A percentile compares a stretch with the other conserved stretches of the same genome.
Conservation (phyloP, 1,140 invertebrate species). For the Leptopilina boulardi region DNA sequence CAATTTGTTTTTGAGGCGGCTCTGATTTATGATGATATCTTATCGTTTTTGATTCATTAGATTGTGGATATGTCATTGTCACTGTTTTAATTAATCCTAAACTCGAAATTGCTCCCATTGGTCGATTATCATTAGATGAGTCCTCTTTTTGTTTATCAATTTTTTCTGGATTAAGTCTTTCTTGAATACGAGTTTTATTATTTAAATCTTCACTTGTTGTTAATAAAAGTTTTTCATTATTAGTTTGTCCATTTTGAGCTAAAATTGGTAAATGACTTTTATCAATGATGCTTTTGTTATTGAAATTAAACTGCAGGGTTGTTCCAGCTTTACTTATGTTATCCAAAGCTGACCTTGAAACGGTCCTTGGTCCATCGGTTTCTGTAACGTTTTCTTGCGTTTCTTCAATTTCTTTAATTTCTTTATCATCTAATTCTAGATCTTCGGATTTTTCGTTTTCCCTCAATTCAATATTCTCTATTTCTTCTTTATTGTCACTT, state of each 20-base stretch:
- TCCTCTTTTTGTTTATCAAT: slow-evolving; percentile 45
- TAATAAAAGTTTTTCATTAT: neutral
- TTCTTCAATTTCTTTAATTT: slow-evolving; percentile 34
- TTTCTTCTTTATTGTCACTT: neutral
- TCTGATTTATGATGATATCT: slow-evolving; percentile 65
- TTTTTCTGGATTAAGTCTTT: slow-evolving; percentile 42
- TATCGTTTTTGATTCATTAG: slow-evolving; percentile 68
- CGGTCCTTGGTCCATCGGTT: slow-evolving; percentile 69
- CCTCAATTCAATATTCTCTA: neutral
- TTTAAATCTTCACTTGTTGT: neutral
- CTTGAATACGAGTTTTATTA: slow-evolving; percentile 44
- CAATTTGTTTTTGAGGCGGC: slow-evolving; percentile 77
- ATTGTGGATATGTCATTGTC: slow-evolving; percentile 57
- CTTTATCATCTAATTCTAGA: slow-evolving; percentile 34
- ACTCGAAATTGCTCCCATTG: slow-evolving; percentile 65
- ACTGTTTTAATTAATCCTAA: slow-evolving; percentile 62
- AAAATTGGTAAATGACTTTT: slow-evolving; percentile 76
- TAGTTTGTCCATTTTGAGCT: slow-evolving; percentile 62
- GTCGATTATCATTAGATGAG: slow-evolving; percentile 55
- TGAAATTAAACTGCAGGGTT: slow-evolving; percentile 80
- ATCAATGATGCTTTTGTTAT: slow-evolving; percentile 50
- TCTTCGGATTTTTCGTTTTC: slow-evolving; percentile 41
- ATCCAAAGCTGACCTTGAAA: slow-evolving; percentile 79
- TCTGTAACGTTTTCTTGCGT: slow-evolving; percentile 58
- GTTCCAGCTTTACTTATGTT: slow-evolving; percentile 83